phyloP scores from a whole-genome alignment of 2,888 invertebrate species.

The Tanypteryx hageni region DNA sequence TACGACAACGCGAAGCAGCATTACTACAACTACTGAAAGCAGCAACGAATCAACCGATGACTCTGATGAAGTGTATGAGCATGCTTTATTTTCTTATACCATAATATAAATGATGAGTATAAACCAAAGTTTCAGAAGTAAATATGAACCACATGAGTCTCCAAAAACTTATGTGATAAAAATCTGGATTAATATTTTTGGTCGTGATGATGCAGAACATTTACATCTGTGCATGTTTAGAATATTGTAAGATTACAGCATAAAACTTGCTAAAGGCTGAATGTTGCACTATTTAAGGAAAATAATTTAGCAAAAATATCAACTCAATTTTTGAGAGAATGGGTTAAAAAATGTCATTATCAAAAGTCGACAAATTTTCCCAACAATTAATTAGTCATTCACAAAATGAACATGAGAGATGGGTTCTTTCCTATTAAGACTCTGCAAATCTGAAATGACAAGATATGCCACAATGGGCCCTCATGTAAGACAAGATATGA shows the following conservation, averaged over 20 bases:
- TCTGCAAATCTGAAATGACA: no score
- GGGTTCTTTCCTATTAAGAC: no score
- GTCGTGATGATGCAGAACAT: neutral
- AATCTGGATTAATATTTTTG: no score
- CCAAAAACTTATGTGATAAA: neutral
- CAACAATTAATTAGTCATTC: no score
- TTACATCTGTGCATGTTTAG: neutral
- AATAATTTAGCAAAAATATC: neutral
- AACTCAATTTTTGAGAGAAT: no score
- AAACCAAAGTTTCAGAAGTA: neutral
- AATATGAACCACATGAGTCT: neutral
- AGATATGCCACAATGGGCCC: no score
- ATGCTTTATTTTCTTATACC: neutral
- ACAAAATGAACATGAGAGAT: no score
- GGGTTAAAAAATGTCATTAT: no score
- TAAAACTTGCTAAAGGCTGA: neutral
- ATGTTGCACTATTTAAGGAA: neutral
- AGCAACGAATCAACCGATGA: constrained; percentile 39
- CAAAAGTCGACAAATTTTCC: no score
- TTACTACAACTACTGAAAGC: neutral
- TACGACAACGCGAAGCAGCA: neutral
- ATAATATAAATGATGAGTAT: neutral
- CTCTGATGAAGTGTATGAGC: constrained; percentile 38
- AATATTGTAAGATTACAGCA: neutral
- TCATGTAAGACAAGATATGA: no score